phyloP scores from a whole-genome alignment of 1,140 invertebrate species.

The Musca vetustissima region DNA sequence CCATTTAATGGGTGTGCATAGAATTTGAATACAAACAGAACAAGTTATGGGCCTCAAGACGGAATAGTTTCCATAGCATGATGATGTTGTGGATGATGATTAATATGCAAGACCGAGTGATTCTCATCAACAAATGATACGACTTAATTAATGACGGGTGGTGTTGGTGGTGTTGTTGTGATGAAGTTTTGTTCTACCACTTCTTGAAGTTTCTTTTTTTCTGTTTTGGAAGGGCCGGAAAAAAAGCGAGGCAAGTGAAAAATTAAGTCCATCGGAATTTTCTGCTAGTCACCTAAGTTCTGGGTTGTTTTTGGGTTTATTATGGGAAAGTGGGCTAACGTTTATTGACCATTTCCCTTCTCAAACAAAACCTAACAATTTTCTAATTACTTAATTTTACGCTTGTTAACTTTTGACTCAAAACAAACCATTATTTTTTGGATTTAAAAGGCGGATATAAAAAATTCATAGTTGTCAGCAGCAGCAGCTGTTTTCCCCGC shows the following conservation, averaged over 20 bases:
- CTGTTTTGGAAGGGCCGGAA: neutral
- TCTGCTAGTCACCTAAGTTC: slow-evolving; percentile 13
- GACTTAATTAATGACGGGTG: slow-evolving; percentile 17
- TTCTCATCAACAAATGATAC: slow-evolving; percentile 23
- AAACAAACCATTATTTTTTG: neutral
- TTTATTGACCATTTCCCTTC: neutral
- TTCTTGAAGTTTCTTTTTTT: neutral
- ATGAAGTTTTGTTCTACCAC: neutral
- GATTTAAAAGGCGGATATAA: neutral
- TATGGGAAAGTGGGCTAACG: neutral
- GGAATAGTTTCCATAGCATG: no score
- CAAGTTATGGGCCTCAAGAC: no score
- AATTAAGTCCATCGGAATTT: neutral
- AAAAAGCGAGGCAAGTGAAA: neutral
- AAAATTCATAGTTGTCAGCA: no score
- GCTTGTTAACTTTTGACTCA: slow-evolving; percentile 27
- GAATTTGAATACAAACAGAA: no score
- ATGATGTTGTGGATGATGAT: neutral
- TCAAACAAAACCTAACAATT: slow-evolving; percentile 19
- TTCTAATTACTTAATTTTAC: slow-evolving; percentile 32
- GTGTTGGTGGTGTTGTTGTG: neutral
- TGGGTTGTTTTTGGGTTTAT: neutral
- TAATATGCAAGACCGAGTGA: slow-evolving; percentile 21
- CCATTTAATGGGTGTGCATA: no score
- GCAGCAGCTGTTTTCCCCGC: neutral